phyloP scores from a whole-genome alignment of 2,888 invertebrate genomes.

The Abscondita cerata region DNA sequence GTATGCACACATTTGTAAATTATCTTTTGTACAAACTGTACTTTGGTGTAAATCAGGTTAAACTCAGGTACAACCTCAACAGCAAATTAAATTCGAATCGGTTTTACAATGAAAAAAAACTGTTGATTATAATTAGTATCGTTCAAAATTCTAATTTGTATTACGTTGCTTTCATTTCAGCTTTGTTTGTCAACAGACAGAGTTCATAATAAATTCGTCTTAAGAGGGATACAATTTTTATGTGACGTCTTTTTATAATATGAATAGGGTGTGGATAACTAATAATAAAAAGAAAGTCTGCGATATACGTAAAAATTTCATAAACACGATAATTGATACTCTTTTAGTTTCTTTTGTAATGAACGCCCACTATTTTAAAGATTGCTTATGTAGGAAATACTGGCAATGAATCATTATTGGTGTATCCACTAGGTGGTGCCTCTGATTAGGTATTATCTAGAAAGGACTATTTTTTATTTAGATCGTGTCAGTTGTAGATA shows the following conservation, averaged over 20 bases:
- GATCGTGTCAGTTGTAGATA: slow-evolving; percentile 9
- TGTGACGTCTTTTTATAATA: not conserved
- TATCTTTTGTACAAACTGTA: slow-evolving; percentile 42
- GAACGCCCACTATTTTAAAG: not conserved
- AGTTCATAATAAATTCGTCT: not conserved
- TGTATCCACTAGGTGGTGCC: slow-evolving; percentile 10
- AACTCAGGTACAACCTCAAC: slow-evolving; percentile 31
- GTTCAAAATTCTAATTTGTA: not conserved
- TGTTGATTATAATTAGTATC: slow-evolving; percentile 16
- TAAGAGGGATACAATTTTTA: slow-evolving; percentile 15
- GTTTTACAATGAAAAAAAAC: slow-evolving; percentile 5
- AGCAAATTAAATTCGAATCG: slow-evolving; percentile 28
- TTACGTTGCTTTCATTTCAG: not conserved
- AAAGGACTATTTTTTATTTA: slow-evolving; percentile 4
- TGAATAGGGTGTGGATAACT: slow-evolving; percentile 16
- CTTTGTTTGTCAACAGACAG: slow-evolving; percentile 7
- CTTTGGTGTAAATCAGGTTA: slow-evolving; percentile 35
- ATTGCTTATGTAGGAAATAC: not conserved
- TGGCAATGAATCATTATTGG: slow-evolving; percentile 8
- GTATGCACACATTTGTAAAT: slow-evolving; percentile 25
- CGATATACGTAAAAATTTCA: too few relatives aligned
- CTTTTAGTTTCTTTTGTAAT: too few relatives aligned
- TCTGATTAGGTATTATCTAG: slow-evolving; percentile 7
- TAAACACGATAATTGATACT: too few relatives aligned
- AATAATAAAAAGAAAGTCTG: too few relatives aligned